Evolutionary conservation across 2,797 vertebrate species (phyloP), one percentile per base, ranked within the genome.

Genomic region (Phrynocephalus forsythii): DNA sequence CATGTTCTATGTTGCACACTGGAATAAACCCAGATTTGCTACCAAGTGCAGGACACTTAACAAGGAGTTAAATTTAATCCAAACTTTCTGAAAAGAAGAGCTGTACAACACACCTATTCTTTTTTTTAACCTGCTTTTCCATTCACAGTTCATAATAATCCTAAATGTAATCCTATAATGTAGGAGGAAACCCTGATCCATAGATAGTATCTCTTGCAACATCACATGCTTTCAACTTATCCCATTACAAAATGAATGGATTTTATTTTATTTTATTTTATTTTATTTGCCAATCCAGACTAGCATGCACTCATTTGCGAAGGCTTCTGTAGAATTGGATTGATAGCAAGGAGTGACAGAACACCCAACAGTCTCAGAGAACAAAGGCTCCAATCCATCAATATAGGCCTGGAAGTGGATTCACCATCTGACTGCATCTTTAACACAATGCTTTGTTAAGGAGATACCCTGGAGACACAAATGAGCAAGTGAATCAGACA

Each of bases 371-470:
- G 30, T 44, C 68, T 26, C 22, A 28, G 18, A 44, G 48, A 82
- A 78, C 75, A 79, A 76, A 33, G 48, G 26, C 15, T 68, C 82
- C 71, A 82, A 75, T 8, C 28, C 38, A 86, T 79, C 66, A 79
- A 81, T 24, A 66, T 33, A 82, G 28, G 56, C 71, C 79, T 82
- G 71, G 79, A 76, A 88, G 72, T 76, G 44, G 71, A 50, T 50
- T 76, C 83, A 60, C 79, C 71, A 77, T 56, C 63, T 48, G 71
- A 85, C 15, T n/a, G 44, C 75, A 66, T 66, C 60, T 80, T 85
- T 88, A 85, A 56, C 75, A 24, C 69, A 68, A 44, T 60, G 63
- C 63, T 82, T 85, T 87, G 71, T 82, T 48, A 73, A 87, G 56
- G 48, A 82, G 71, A 76, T 68, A 85, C 44, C 20, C 80, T 87